phyloP scores from a whole-genome alignment of 1,140 invertebrate genomes.

The Meloidogyne exigua region DNA sequence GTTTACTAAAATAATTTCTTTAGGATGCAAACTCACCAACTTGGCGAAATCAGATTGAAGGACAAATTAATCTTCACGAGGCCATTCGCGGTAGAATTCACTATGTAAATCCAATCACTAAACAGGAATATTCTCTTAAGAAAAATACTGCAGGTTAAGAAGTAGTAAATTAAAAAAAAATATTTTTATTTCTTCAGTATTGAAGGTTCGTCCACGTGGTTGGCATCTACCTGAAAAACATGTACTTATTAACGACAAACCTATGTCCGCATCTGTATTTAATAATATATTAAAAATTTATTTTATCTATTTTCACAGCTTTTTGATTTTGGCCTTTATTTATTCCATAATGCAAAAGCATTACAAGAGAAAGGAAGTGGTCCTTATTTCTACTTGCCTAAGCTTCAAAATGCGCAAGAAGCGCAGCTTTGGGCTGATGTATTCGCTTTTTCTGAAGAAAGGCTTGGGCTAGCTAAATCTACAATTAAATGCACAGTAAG shows the following conservation, averaged over 20 bases:
- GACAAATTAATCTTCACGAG: slow-evolving; percentile 71
- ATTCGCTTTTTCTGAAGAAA: slow-evolving; percentile 72
- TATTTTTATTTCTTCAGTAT: slow-evolving; percentile 58
- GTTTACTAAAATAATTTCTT: too few relatives aligned
- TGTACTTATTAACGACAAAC: slow-evolving; percentile 71
- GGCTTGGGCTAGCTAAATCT: slow-evolving; percentile 67
- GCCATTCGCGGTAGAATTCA: slow-evolving; percentile 68
- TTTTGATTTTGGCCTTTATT: slow-evolving; percentile 73
- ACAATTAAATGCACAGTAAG: slow-evolving; percentile 73
- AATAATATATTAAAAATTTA: not conserved
- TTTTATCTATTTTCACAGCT: too few relatives aligned
- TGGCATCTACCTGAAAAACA: slow-evolving; percentile 77
- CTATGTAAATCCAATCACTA: slow-evolving; percentile 61
- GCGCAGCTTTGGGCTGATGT: slow-evolving; percentile 74
- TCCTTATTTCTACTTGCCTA: slow-evolving; percentile 71
- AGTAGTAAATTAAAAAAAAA: not conserved
- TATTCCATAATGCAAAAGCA: slow-evolving; percentile 71
- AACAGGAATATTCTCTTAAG: slow-evolving; percentile 57
- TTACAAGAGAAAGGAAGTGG: slow-evolving; percentile 69
- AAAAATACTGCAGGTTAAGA: slow-evolving; percentile 51
- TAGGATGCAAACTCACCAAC: slow-evolving; percentile 74
- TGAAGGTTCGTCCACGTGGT: slow-evolving; percentile 73
- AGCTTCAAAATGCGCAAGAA: slow-evolving; percentile 72
- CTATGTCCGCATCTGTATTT: slow-evolving; percentile 69
- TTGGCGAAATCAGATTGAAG: slow-evolving; percentile 73